Evolutionary conservation across 2,797 vertebrate species (phyloP).

Genomic region (Crocodylus rhombifer): DNA sequence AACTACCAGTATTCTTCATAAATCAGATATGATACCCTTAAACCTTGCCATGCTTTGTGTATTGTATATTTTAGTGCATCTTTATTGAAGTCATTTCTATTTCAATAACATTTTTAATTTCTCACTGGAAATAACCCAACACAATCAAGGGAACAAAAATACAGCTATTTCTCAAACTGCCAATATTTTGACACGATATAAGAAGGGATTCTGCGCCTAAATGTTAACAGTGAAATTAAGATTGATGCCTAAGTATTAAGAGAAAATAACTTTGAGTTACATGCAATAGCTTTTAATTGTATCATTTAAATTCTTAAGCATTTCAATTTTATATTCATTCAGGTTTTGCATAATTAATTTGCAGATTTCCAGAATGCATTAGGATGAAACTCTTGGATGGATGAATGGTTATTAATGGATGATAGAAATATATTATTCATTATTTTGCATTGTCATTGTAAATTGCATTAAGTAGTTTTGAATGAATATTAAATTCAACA

Average conservation of each 20-base stretch:
- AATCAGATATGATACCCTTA: background rate
- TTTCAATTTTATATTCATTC: slow-evolving; percentile 73
- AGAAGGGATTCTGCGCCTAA: slow-evolving; percentile 44
- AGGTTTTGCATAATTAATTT: slow-evolving; percentile 77
- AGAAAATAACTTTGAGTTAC: slow-evolving; percentile 65
- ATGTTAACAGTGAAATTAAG: slow-evolving; percentile 43
- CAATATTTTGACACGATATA: slow-evolving; percentile 24
- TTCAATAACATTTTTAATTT: background rate
- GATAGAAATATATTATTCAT: slow-evolving; percentile 78
- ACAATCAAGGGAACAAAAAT: background rate
- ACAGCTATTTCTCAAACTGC: background rate
- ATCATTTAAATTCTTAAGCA: slow-evolving; percentile 72
- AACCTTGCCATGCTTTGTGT: background rate
- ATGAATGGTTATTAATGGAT: slow-evolving; percentile 74
- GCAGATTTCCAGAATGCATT: slow-evolving; percentile 65
- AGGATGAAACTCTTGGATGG: slow-evolving; percentile 67
- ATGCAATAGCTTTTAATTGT: slow-evolving; percentile 69
- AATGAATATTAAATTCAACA: slow-evolving; percentile 59
- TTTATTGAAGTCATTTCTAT: background rate
- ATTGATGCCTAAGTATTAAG: slow-evolving; percentile 51
- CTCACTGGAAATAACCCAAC: background rate
- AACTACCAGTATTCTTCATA: background rate
- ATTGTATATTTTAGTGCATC: background rate
- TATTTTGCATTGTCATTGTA: slow-evolving; percentile 72
- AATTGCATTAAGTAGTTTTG: slow-evolving; percentile 48